These are phyloP conservation scores for Smutsia temminckii DNA, from an alignment of 2,797 vertebrate genomes.

Conservation along the genomic window DNA sequence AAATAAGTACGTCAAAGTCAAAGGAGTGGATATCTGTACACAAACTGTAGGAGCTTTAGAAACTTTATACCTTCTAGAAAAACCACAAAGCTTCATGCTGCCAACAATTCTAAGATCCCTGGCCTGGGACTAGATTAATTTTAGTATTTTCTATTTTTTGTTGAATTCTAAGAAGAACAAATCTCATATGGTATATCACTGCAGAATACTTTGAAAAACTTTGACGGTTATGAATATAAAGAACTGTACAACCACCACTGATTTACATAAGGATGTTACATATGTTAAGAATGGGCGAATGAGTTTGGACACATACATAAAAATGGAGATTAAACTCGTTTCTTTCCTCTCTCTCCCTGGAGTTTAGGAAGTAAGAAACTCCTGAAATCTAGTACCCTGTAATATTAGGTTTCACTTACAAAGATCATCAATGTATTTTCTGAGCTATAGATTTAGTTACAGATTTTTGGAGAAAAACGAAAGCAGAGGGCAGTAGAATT, in stretches of 20 bases:
- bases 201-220: not conserved
- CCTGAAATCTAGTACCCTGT: not conserved
- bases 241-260: not conserved
- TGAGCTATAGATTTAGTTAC: not conserved
- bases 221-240: not conserved
- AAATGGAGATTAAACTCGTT: not conserved
- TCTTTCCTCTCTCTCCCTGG: not conserved
- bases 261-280: not conserved
- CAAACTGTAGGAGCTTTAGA: not conserved
- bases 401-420: slow-evolving; percentile 35
- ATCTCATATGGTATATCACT: not conserved
- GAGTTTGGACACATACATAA: not conserved
- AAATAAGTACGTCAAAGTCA: not conserved
- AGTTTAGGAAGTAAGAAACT: not conserved
- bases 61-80: not conserved
- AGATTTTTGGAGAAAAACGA: slow-evolving; percentile 47
- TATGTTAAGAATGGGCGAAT: not conserved
- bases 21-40: not conserved
- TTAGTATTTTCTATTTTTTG: not conserved
- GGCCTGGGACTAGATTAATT: not conserved
- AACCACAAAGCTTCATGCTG: not conserved
- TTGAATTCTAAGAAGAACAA: not conserved
- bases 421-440: slow-evolving; percentile 14
- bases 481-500: slow-evolving; percentile 9
- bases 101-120: not conserved